Base-by-base conservation (phyloP, 1,140 invertebrate species). In the Antheraea mylitta region DNA sequence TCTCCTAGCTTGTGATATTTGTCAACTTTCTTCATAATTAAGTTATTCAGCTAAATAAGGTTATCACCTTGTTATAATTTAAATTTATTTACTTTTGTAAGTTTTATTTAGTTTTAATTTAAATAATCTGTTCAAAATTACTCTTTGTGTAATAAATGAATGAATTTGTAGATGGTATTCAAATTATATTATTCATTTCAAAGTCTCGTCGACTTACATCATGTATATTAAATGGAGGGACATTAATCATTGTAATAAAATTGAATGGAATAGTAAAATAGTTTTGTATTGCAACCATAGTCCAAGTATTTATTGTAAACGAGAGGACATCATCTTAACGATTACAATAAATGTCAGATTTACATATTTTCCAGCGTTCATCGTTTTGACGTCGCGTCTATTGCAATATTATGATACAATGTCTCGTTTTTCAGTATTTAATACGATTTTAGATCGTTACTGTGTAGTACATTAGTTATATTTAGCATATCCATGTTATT, bases 231-330 rank as follows among this genome's bases (percentile, higher is more conserved):
- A 53, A n/a, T 53, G 16, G 45, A 53, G 45, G 45, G 16, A 61
- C 67, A 71, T 75, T 75, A 69, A 75, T 75, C 67, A 64, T 65
- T 65, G 53, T 71, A 71, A 75, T 75, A 75, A 75, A 72, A 75
- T 70, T 69, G 67, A 70, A 71, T 75, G 60, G 64, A 71, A 72
- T 71, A 37, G 68, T 75, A 72, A 74, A 74, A 69, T 13, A 53
- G 45, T 53, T 30, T 58, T 30, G 60, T 30, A 36, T 61, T 36
- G 60, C 18, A 61, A 30, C 19, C 6, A 61, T 22, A 61, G 19
- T 61, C 60, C 19, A 30, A 19, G 19, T 61, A 61, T 30, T 61
- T 30, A 61, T 61, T 61, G 60, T 36, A 16, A 61, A 22, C 36
- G 60, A 16, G 36, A 30, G 19, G 18, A 22, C 19, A 19, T 61